These are phyloP conservation scores for Scaptomyza caliginosa DNA, from an alignment of 2,888 invertebrate genomes.

Conservation along the genomic window DNA sequence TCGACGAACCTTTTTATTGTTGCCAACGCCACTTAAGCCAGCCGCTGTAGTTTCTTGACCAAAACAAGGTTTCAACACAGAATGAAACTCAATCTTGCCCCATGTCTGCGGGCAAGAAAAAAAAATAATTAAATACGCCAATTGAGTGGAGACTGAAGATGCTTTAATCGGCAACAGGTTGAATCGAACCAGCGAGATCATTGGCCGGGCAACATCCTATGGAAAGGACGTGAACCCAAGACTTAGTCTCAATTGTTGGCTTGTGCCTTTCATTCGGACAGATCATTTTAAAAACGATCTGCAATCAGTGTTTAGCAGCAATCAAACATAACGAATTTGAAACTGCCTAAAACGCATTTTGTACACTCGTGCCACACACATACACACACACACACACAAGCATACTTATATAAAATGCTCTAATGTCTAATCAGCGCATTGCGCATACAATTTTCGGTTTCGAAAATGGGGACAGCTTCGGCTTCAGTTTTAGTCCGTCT, in stretches of 20 bases:
- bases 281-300: slow-evolving; percentile 18
- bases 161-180: slow-evolving; percentile 47
- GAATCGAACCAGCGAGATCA: slow-evolving; percentile 44
- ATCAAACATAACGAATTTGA: slow-evolving; percentile 18
- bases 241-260: not conserved
- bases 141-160: not conserved
- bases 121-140: not conserved
- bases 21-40: slow-evolving; percentile 15
- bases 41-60: slow-evolving; percentile 27
- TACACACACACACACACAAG: not conserved
- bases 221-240: slow-evolving; percentile 56
- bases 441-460: slow-evolving; percentile 31
- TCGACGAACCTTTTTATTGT: slow-evolving; percentile 47
- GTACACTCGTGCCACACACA: slow-evolving; percentile 7
- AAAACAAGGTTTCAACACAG: not conserved
- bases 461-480: slow-evolving; percentile 39
- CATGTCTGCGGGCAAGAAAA: not conserved
- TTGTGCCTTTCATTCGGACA: slow-evolving; percentile 3
- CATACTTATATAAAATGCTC: slow-evolving; percentile 13
- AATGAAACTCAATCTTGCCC: slow-evolving; percentile 11
- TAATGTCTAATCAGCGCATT: slow-evolving; percentile 52
- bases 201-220: slow-evolving; percentile 59
- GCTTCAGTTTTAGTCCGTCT: slow-evolving; percentile 18
- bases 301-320: not conserved
- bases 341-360: slow-evolving; percentile 8